A percentile compares a stretch with the other conserved stretches of the same genome.
Conservation (phyloP, 2,113 vertebrate genomes). For the Salminus brasiliensis region DNA sequence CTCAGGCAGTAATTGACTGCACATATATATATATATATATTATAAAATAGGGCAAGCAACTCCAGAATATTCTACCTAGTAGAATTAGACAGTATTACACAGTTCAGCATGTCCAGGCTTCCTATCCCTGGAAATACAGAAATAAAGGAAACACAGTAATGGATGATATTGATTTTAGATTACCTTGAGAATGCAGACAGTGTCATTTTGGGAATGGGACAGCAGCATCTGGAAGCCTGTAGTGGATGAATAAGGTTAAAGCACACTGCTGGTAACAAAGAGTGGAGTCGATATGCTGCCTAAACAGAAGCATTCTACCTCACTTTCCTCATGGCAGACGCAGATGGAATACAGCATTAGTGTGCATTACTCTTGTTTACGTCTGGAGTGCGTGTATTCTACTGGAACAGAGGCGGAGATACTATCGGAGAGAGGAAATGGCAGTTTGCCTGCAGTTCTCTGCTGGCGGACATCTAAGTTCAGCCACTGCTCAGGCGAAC, state of each 20-base stretch:
- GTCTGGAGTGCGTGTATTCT: not conserved
- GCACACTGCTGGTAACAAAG: not conserved
- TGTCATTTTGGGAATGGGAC: not conserved
- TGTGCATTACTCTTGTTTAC: constrained; percentile 18
- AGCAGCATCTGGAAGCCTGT: not conserved
- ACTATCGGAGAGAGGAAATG: constrained; percentile 17
- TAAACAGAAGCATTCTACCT: too few relatives aligned
- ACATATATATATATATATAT: too few relatives aligned
- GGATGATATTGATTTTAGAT: constrained; percentile 57
- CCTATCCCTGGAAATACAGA: constrained; percentile 43
- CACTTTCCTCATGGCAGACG: too few relatives aligned
- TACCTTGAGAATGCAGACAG: constrained; percentile 41
- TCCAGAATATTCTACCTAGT: too few relatives aligned
- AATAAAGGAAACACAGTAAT: too few relatives aligned
- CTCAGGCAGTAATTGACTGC: too few relatives aligned
- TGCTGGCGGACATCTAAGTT: not conserved
- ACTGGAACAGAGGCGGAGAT: constrained; percentile 1
- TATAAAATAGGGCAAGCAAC: too few relatives aligned
- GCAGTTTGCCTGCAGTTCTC: constrained; percentile 20
- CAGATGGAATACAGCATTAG: not conserved
- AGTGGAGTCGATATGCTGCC: not conserved
- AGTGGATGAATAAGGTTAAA: not conserved
- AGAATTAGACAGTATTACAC: not conserved
- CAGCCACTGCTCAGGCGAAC: not conserved
- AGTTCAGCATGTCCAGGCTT: not conserved